Percentiles rank a stretch among this genome's conserved stretches.
Conservation (phyloP, 2,888 invertebrate genomes). For the Cheilosia vernalis region DNA sequence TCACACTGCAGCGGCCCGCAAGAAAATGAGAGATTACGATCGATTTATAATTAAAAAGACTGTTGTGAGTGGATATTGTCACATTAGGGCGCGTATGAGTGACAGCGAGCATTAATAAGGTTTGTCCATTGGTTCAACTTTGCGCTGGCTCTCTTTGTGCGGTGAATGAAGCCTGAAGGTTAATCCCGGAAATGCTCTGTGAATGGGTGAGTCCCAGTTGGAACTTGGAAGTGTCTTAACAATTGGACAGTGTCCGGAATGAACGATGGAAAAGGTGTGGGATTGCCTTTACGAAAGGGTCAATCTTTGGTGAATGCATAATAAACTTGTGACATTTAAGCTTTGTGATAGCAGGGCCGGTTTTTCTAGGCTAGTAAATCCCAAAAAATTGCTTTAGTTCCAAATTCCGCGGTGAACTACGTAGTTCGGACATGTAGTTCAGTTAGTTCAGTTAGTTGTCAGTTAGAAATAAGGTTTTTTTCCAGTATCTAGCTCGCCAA, state of each 20-base stretch:
- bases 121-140: not conserved
- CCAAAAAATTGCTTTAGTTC: no score
- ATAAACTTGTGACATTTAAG: not conserved
- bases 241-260: no score
- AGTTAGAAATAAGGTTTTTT: no score
- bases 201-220: not conserved
- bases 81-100: slow-evolving; percentile 43
- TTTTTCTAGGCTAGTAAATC: no score
- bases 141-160: not conserved
- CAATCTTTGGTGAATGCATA: not conserved
- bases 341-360: not conserved
- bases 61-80: slow-evolving; percentile 63
- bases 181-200: not conserved
- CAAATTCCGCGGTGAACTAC: no score
- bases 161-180: not conserved
- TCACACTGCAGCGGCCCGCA: slow-evolving; percentile 2
- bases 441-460: no score
- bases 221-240: not conserved
- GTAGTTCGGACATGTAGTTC: no score
- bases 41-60: slow-evolving; percentile 72
- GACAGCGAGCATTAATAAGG: slow-evolving; percentile 35
- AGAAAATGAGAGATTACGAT: slow-evolving; percentile 70
- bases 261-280: not conserved
- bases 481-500: no score
- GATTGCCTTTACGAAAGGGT: not conserved